Evolutionary conservation across 2,797 vertebrate species (phyloP).

Genomic region (Lutjanus campechanus): DNA sequence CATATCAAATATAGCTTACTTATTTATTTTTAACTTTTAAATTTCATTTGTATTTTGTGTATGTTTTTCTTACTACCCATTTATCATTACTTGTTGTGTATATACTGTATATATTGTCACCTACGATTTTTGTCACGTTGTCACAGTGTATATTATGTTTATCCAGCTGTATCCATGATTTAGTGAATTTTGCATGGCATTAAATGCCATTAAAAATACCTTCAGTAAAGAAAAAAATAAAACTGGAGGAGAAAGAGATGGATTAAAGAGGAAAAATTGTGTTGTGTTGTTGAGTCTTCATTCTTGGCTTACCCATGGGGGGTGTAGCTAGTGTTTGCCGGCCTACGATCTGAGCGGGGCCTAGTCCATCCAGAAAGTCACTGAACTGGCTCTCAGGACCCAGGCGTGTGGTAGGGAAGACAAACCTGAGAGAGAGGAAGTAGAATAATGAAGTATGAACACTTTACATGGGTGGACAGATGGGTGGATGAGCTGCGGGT

Average conservation of each 20-base stretch:
- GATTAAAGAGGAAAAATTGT: not conserved
- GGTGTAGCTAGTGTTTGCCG: conserved; percentile 96
- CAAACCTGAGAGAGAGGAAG: conserved; percentile 83
- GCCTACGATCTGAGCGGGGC: conserved; percentile 97
- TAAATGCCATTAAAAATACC: not conserved
- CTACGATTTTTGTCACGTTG: too few relatives aligned
- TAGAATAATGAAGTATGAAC: not conserved
- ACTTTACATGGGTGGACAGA: not conserved
- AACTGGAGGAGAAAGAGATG: not conserved
- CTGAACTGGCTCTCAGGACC: conserved; percentile 98
- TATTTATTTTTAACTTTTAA: too few relatives aligned
- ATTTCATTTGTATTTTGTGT: too few relatives aligned
- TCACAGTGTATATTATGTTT: too few relatives aligned
- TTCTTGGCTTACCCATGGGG: conserved; percentile 92
- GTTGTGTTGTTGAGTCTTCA: not conserved
- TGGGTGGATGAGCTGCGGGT: not conserved
- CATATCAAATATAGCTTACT: too few relatives aligned
- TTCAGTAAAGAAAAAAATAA: not conserved
- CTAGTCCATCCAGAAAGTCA: conserved; percentile 96
- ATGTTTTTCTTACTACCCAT: too few relatives aligned
- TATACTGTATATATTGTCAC: too few relatives aligned
- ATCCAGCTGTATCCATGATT: too few relatives aligned
- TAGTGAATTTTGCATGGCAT: too few relatives aligned
- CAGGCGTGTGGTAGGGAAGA: conserved; percentile 92
- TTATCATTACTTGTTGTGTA: too few relatives aligned